These are phyloP conservation scores for Helarctos malayanus DNA, from an alignment of 2,797 vertebrate species.

Conservation along the genomic window DNA sequence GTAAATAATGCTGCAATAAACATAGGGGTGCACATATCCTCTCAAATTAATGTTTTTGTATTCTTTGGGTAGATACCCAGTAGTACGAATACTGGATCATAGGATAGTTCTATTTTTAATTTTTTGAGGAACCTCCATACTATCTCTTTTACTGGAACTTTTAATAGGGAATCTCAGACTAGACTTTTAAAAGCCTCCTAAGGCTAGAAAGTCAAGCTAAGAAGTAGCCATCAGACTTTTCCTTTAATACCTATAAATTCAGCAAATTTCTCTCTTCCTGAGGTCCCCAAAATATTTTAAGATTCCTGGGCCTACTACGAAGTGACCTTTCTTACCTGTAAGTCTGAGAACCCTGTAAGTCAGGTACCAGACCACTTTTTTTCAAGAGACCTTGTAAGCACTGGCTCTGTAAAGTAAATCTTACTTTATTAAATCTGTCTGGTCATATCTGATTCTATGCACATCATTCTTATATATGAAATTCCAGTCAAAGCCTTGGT, in stretches of 20 bases:
- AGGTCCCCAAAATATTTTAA: neutral
- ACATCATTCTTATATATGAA: neutral
- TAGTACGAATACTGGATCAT: neutral
- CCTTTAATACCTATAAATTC: neutral
- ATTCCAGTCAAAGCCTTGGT: neutral
- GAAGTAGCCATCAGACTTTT: neutral
- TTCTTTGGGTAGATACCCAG: neutral
- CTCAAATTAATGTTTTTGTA: neutral
- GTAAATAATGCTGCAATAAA: neutral
- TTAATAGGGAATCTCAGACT: neutral
- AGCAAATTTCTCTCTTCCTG: neutral
- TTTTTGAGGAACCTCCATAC: neutral
- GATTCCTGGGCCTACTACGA: neutral
- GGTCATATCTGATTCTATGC: neutral
- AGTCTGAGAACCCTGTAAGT: neutral
- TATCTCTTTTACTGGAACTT: neutral
- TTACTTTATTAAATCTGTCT: neutral
- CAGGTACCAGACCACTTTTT: neutral
- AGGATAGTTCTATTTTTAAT: neutral
- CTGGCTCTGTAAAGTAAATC: neutral
- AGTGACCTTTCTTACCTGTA: neutral
- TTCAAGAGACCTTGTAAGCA: neutral
- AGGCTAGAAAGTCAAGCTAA: neutral
- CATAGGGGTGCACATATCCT: neutral
- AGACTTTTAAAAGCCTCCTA: neutral